A percentile compares a stretch with the other conserved stretches of the same genome.
phyloP scores from a whole-genome alignment of 2,113 vertebrate genomes.

The Erythrocercus mccallii region DNA sequence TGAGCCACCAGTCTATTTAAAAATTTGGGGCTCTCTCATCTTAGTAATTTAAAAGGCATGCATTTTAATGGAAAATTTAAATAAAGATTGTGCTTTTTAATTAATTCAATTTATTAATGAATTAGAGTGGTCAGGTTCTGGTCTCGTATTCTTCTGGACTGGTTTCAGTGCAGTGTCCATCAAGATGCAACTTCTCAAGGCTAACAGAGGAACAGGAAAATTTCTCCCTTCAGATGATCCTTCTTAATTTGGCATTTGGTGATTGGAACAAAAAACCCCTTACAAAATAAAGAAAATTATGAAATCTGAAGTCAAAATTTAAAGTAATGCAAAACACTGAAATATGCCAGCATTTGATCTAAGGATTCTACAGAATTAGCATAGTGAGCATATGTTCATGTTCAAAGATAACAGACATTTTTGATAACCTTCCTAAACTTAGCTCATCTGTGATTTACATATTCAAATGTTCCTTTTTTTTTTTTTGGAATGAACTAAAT shows the following conservation, averaged over 20 bases:
- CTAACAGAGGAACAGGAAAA: background rate
- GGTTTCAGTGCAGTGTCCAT: background rate
- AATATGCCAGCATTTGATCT: background rate
- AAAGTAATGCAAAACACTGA: background rate
- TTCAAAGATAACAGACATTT: slow-evolving; percentile 37
- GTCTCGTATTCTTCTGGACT: background rate
- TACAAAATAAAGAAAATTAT: background rate
- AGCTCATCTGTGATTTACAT: slow-evolving; percentile 12
- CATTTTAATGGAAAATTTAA: background rate
- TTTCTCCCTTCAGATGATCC: background rate
- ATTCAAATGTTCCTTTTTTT: background rate
- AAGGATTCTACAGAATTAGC: background rate
- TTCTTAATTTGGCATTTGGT: background rate
- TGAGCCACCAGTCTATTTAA: background rate
- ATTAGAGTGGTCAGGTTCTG: background rate
- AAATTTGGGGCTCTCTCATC: background rate
- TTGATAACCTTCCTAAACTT: slow-evolving; percentile 23
- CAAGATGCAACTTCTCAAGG: background rate
- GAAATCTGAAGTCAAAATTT: background rate
- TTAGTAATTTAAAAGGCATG: background rate
- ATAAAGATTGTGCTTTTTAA: background rate
- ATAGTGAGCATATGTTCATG: slow-evolving; percentile 25
- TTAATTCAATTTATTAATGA: background rate
- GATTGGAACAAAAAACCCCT: background rate
- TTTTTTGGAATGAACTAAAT: background rate